Percentiles rank a stretch among this genome's conserved stretches.
Conservation (phyloP, 2,113 vertebrate genomes). For the Etia nguti region DNA sequence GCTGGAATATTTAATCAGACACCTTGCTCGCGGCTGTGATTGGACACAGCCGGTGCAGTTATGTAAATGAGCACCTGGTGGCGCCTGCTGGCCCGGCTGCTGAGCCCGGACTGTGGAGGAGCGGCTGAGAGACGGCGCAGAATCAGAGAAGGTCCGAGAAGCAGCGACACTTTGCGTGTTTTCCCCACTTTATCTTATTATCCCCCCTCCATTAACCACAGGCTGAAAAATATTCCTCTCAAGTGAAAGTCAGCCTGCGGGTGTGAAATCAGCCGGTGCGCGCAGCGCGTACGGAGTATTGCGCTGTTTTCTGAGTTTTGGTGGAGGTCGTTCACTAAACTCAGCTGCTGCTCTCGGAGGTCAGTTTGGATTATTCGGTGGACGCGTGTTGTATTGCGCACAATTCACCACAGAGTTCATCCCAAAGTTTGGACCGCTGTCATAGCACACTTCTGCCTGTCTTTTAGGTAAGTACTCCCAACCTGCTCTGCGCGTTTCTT, state of each 20-base stretch:
- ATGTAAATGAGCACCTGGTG: slow-evolving; percentile 81
- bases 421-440: slow-evolving; percentile 28
- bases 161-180: background rate
- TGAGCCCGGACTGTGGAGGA: slow-evolving; percentile 5
- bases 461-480: slow-evolving; percentile 59
- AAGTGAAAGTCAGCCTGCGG: background rate
- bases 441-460: slow-evolving; percentile 16
- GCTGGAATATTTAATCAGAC: slow-evolving; percentile 59
- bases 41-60: slow-evolving; percentile 70
- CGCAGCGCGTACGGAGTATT: background rate
- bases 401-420: background rate
- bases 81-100: slow-evolving; percentile 53
- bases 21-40: slow-evolving; percentile 63
- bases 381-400: background rate
- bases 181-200: background rate
- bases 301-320: slow-evolving; percentile 24
- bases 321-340: slow-evolving; percentile 26
- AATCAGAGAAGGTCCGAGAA: background rate
- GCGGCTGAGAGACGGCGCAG: background rate
- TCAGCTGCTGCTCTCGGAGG: background rate
- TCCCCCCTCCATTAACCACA: background rate
- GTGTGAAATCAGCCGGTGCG: background rate
- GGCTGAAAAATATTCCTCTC: background rate
- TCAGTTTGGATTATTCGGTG: slow-evolving; percentile 8
- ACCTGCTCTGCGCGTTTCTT: background rate